These are phyloP conservation scores for Coracias cyanogaster DNA, from an alignment of 2,797 vertebrate species.

Conservation along the genomic window DNA sequence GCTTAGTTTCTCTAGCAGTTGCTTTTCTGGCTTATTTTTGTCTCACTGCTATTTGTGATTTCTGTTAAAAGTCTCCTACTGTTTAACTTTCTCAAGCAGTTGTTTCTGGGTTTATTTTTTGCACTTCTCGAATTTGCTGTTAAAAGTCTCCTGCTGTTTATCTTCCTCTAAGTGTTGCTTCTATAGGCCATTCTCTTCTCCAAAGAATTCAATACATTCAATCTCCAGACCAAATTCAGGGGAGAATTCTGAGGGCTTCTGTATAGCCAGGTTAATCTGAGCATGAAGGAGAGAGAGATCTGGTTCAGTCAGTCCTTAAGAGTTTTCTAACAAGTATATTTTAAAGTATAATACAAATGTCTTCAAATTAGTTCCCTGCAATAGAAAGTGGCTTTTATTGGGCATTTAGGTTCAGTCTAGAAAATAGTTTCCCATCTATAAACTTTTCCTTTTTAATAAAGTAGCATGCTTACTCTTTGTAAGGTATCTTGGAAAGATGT, in stretches of 20 bases:
- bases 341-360: not conserved
- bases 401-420: not conserved
- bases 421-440: not conserved
- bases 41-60: constrained; percentile 16
- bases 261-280: not conserved
- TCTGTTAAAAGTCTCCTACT: constrained; percentile 47
- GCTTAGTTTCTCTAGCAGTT: constrained; percentile 22
- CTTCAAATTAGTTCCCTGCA: not conserved
- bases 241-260: not conserved
- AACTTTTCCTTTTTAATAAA: not conserved
- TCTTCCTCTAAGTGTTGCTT: not conserved
- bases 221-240: not conserved
- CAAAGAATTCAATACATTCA: not conserved
- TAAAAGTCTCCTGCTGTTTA: constrained; percentile 35
- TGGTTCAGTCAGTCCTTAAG: not conserved
- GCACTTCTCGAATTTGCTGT: constrained; percentile 20
- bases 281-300: not conserved
- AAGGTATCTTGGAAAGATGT: not conserved
- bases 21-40: constrained; percentile 33
- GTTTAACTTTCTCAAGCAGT: constrained; percentile 47
- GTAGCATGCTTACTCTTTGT: not conserved
- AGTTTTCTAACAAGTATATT: not conserved
- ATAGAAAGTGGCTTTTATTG: not conserved
- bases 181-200: not conserved
- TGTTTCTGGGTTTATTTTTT: constrained; percentile 35